Evolutionary conservation across 2,113 vertebrate genomes (phyloP), one percentile per base, ranked within the genome.

Genomic region (Anhinga rufa): DNA sequence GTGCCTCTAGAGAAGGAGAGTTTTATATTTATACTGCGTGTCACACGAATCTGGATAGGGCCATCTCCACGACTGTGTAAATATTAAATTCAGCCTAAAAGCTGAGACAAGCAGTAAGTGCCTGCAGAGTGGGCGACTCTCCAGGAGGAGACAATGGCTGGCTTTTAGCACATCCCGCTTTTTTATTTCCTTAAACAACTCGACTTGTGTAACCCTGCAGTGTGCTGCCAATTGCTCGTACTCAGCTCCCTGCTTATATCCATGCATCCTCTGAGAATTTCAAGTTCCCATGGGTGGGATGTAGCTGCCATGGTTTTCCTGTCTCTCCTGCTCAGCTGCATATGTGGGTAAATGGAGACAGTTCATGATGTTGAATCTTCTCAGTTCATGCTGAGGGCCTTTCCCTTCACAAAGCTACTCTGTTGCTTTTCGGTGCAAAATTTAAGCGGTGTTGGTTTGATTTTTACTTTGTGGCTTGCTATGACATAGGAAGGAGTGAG

Each of bases 121-220:
- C 82, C 92, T 93, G 76, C 81, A 87, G 94, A 94, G 87, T 21
- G 49, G 96, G 96, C 62, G 0, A 4, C 46, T n/a, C 54, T 91
- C 92, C 94, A 94, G 71, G 62, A 94, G 88, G 22, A 94, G 68
- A 95, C 94, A 97, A 95, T 96, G 79, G 88, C 20, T 93, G 93
- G 84, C 82, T 96, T 94, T 77, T 86, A 90, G 69, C 54, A 86
- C 55, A 66, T 55, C 87, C 52, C 17, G 0, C 54, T 86, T 85
- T 75, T 87, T 72, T 65, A 72, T 74, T 92, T 91, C 78, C 84
- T 93, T 88, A 70, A 95, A 92, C 94, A 96, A 52, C 84, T 91
- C 31, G 1, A 48, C 83, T 85, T 82, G 62, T 68, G 24, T 86
- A 88, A 93, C 69, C 42, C 62, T 29, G 25, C 69, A 60, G 49